phyloP scores from a whole-genome alignment of 2,797 vertebrate genomes.

The Bufotes viridis region DNA sequence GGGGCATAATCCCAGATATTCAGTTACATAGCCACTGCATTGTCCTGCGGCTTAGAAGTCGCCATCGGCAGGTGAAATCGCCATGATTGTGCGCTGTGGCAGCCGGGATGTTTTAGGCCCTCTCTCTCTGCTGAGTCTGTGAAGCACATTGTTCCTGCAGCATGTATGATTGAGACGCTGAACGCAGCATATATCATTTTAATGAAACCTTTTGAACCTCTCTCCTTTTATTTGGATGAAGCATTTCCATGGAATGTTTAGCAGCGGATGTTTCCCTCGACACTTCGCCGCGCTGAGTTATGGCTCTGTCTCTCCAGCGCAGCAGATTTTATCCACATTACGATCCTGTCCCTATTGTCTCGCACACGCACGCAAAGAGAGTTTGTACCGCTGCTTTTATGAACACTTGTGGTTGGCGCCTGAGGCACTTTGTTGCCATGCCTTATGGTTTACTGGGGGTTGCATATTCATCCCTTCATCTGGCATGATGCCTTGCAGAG shows the following conservation, averaged over 20 bases:
- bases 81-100: neutral
- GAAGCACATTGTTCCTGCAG: slow-evolving; percentile 58
- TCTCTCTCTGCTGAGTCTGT: slow-evolving; percentile 43
- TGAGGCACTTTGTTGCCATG: slow-evolving; percentile 19
- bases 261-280: slow-evolving; percentile 60
- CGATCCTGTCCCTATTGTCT: slow-evolving; percentile 52
- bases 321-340: slow-evolving; percentile 62
- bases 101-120: slow-evolving; percentile 15
- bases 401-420: slow-evolving; percentile 51
- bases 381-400: slow-evolving; percentile 48
- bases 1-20: too few relatives aligned
- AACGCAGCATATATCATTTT: slow-evolving; percentile 59
- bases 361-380: slow-evolving; percentile 27
- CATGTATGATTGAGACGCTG: slow-evolving; percentile 60
- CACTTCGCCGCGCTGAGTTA: slow-evolving; percentile 58
- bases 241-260: slow-evolving; percentile 63
- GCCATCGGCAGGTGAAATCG: too few relatives aligned
- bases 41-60: too few relatives aligned
- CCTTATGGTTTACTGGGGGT: slow-evolving; percentile 14
- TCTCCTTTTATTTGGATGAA: slow-evolving; percentile 64
- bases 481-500: neutral
- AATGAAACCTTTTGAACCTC: slow-evolving; percentile 64
- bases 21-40: too few relatives aligned
- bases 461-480: slow-evolving; percentile 1
- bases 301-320: slow-evolving; percentile 56